A percentile compares a stretch with the other conserved stretches of the same genome.
Evolutionary conservation across 1,140 invertebrate species (phyloP).

Genomic region (Yoshiicerus persimilis): DNA sequence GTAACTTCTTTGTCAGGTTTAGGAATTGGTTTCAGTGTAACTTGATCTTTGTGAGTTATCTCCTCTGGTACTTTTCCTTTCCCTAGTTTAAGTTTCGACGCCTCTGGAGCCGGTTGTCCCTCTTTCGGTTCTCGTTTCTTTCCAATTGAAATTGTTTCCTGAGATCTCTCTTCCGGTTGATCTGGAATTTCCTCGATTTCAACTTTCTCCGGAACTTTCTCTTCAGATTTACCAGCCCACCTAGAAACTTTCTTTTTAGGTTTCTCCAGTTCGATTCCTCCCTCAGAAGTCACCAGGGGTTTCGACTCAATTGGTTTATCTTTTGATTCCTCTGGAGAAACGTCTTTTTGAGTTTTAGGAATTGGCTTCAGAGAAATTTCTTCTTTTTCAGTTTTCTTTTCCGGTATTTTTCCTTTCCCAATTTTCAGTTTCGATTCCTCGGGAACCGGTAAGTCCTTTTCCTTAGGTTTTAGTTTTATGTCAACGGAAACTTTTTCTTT

Average conservation of each 20-base stretch:
- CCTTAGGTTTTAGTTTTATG: neutral
- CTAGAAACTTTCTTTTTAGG: neutral
- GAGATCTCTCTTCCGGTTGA: too few species aligned
- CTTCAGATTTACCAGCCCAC: neutral
- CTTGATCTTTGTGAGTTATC: constrained; percentile 38
- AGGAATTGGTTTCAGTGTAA: constrained; percentile 44
- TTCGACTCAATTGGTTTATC: neutral
- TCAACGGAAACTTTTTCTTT: neutral
- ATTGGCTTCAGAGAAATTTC: constrained; percentile 45
- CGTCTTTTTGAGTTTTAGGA: neutral
- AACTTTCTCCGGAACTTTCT: neutral
- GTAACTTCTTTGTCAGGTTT: neutral
- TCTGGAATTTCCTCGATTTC: too few species aligned
- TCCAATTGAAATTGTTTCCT: neutral
- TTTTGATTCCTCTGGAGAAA: neutral
- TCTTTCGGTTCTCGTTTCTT: neutral
- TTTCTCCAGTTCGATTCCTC: neutral
- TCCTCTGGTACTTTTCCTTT: constrained; percentile 50
- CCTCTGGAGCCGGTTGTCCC: neutral
- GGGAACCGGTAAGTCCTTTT: neutral
- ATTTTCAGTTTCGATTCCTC: neutral
- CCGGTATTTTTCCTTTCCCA: neutral
- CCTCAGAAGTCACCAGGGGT: neutral
- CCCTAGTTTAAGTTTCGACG: constrained; percentile 44
- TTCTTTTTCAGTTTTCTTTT: neutral